Conservation (phyloP, 2,113 vertebrate species). For the Amphiprion ocellaris region DNA sequence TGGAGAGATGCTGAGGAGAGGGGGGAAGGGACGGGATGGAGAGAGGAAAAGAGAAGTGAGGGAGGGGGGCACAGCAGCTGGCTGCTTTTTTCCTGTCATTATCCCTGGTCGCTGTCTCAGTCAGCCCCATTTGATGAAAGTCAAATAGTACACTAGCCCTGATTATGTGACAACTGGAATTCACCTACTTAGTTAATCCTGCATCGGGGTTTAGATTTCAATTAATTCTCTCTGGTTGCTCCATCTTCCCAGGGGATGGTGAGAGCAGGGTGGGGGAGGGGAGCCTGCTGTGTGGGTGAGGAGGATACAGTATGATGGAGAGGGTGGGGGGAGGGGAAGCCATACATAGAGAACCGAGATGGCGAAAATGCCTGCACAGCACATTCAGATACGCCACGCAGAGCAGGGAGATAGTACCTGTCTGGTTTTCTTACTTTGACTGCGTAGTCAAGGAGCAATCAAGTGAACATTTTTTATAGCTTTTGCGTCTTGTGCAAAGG, state of each 20-base stretch:
- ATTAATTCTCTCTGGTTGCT: slow-evolving; percentile 81
- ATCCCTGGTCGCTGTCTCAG: slow-evolving; percentile 76
- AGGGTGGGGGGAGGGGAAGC: slow-evolving; percentile 66
- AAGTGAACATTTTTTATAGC: slow-evolving; percentile 44
- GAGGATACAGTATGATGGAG: slow-evolving; percentile 75
- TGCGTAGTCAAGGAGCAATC: slow-evolving; percentile 49
- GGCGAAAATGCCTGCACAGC: slow-evolving; percentile 75
- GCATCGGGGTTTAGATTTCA: slow-evolving; percentile 80
- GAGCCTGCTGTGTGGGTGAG: slow-evolving; percentile 63
- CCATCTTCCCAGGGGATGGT: slow-evolving; percentile 64
- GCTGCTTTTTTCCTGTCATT: slow-evolving; percentile 81
- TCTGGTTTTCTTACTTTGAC: slow-evolving; percentile 43
- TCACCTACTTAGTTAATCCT: slow-evolving; percentile 85
- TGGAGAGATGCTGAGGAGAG: slow-evolving; percentile 69
- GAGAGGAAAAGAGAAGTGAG: neutral
- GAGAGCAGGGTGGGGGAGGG: slow-evolving; percentile 60
- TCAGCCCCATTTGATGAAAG: slow-evolving; percentile 82
- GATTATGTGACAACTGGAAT: slow-evolving; percentile 84
- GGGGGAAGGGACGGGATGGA: slow-evolving; percentile 49
- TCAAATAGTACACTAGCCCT: slow-evolving; percentile 81
- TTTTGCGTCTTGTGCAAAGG: slow-evolving; percentile 14
- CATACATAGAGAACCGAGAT: slow-evolving; percentile 64
- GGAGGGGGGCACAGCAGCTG: slow-evolving; percentile 77
- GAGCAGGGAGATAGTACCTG: slow-evolving; percentile 49
- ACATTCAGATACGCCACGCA: slow-evolving; percentile 69